phyloP scores from a whole-genome alignment of 2,888 invertebrate species.

The Hirtodrosophila cameraria region DNA sequence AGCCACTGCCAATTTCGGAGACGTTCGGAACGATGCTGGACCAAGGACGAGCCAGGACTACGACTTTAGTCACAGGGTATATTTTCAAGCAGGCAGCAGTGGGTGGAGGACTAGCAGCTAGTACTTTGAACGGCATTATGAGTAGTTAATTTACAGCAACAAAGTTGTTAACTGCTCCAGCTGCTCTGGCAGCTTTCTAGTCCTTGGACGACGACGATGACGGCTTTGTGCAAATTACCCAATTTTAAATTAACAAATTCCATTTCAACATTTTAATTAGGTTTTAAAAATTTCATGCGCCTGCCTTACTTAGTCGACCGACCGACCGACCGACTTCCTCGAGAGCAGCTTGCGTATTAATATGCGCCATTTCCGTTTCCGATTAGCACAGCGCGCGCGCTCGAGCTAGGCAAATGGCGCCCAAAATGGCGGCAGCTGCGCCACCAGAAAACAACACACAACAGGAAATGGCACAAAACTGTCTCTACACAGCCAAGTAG shows the following conservation, averaged over 20 bases:
- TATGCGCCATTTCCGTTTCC: conserved; percentile 80
- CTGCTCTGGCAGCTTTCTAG: conserved; percentile 35
- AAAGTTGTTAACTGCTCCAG: conserved; percentile 74
- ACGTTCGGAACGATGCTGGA: conserved; percentile 32
- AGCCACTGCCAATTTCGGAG: conserved; percentile 67
- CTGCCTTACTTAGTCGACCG: conserved; percentile 44
- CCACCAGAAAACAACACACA: conserved; percentile 47
- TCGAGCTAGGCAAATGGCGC: conserved; percentile 56
- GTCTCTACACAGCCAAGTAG: conserved; percentile 56
- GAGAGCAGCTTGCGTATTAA: conserved; percentile 78
- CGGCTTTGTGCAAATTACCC: conserved; percentile 69
- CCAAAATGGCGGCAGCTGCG: conserved; percentile 74
- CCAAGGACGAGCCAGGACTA: conserved; percentile 14
- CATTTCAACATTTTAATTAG: conserved; percentile 81
- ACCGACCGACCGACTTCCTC: conserved; percentile 55
- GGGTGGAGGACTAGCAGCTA: not conserved
- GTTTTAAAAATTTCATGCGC: conserved; percentile 79
- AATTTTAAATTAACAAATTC: conserved; percentile 81
- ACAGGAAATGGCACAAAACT: conserved; percentile 76
- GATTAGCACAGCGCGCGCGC: conserved; percentile 74
- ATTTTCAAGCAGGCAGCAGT: no score
- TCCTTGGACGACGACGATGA: conserved; percentile 40
- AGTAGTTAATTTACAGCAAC: conserved; percentile 78
- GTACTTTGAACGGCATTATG: conserved; percentile 64
- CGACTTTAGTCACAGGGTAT: conserved; percentile 5